phyloP scores from a whole-genome alignment of 2,888 invertebrate genomes.

The Lasioglossum figueresi region DNA sequence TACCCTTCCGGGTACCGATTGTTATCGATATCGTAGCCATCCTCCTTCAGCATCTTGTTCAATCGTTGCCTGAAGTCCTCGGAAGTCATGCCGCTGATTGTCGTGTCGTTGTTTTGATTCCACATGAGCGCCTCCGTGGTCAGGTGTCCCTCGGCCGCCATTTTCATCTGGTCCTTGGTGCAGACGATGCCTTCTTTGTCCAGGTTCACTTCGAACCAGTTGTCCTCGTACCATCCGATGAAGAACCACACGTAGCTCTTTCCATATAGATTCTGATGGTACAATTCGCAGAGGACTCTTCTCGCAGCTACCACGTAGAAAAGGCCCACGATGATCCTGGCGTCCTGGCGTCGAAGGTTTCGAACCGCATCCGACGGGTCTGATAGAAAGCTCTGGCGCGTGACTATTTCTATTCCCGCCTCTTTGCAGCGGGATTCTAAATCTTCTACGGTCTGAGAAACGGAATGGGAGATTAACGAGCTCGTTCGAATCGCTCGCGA shows the following conservation, averaged over 20 bases:
- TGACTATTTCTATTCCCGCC: constrained; percentile 97
- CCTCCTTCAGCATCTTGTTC: constrained; percentile 91
- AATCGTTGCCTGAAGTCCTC: constrained; percentile 94
- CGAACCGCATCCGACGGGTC: constrained; percentile 98
- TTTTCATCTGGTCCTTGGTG: constrained; percentile 95
- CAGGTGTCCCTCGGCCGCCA: constrained; percentile 98
- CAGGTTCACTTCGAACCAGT: constrained; percentile 97
- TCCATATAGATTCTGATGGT: constrained; percentile 96
- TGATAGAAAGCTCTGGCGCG: constrained; percentile 97
- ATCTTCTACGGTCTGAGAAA: constrained; percentile 95
- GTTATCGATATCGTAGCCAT: constrained; percentile 94
- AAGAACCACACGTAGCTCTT: constrained; percentile 99
- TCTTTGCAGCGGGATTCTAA: constrained; percentile 96
- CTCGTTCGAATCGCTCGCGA: background rate
- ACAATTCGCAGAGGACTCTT: constrained; percentile 97
- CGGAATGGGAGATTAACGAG: background rate
- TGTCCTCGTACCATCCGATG: constrained; percentile 99
- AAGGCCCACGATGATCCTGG: constrained; percentile 98
- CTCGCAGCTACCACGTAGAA: constrained; percentile 99
- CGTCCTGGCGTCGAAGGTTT: constrained; percentile 97
- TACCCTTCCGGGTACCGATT: constrained; percentile 96
- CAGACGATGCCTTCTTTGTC: constrained; percentile 95
- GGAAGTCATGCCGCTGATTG: constrained; percentile 98
- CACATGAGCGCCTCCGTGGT: constrained; percentile 99
- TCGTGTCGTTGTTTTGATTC: constrained; percentile 97